Evolutionary conservation across 2,797 vertebrate genomes (phyloP), one percentile per base, ranked within the genome.

Genomic region (Hyperoplus lanceolatus): DNA sequence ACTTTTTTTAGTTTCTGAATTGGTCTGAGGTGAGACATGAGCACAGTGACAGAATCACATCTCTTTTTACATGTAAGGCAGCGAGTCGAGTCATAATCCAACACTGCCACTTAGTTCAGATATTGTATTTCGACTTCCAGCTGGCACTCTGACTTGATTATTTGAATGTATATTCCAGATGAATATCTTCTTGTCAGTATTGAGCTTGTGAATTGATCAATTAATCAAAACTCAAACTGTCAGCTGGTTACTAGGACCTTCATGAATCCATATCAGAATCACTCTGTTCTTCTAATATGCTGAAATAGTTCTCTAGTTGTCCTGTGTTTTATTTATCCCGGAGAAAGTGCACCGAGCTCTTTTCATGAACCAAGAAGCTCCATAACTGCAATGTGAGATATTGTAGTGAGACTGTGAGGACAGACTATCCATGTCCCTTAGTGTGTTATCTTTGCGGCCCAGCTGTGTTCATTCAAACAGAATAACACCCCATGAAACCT

Each of bases 391-490:
- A 48, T 70, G 60, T 76, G 16, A 70, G 65, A 70, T 67, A 65
- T 39, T 43, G 60, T 12, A 62, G 38, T 59, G 41, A 68, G 65
- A 12, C 53, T 21, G 18, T 15, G 53, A 42, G 18, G 8, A 50
- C 18, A 41, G n/a, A 76, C 78, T 46, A 53, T 54, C 62, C 48
- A 65, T 67, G 63, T 69, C 67, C 61, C 59, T 80, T 42, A 45
- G 38, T 16, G 38, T 50, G 73, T 89, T 90, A 93, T 92, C 90
- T 91, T 51, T 66, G 46, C 71, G 42, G 48, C 49, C 63, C 88
- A 87, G 88, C 61, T 56, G 58, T 73, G 70, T 29, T 73, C 61
- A 73, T 70, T 79, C 29, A 58, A 75, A 81, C 70, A 81, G 64
- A 82, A 57, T 53, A 71, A 90, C 85, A 86, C 70, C 81, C 29